Evolutionary conservation across 2,888 invertebrate species (phyloP).

Genomic region (Acronicta aceris): DNA sequence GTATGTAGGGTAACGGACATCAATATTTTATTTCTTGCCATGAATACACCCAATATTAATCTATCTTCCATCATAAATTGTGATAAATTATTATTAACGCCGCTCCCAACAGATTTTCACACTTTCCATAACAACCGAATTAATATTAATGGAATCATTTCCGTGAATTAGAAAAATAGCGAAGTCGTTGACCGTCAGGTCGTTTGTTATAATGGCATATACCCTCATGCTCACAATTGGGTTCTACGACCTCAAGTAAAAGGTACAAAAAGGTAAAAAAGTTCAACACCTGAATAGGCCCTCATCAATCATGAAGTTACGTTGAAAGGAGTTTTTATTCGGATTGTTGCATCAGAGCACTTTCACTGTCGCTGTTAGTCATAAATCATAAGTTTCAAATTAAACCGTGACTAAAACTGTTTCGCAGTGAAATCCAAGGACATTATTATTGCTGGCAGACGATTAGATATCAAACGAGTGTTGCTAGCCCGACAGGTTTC

Average conservation of each 20-base stretch:
- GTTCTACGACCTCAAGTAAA: conserved; percentile 63
- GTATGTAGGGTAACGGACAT: conserved; percentile 39
- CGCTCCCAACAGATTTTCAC: conserved; percentile 39
- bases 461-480: conserved; percentile 43
- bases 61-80: conserved; percentile 32
- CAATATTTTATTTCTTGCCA: conserved; percentile 38
- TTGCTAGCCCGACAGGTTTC: conserved; percentile 33
- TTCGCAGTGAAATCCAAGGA: conserved; percentile 68
- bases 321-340: conserved; percentile 71
- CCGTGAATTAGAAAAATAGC: conserved; percentile 39
- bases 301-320: conserved; percentile 77
- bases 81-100: conserved; percentile 30
- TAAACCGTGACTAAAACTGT: conserved; percentile 60
- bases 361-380: conserved; percentile 74
- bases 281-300: conserved; percentile 71
- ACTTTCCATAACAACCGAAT: conserved; percentile 45
- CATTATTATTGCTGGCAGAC: conserved; percentile 51
- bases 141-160: conserved; percentile 50
- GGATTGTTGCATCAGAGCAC: conserved; percentile 70
- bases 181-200: conserved; percentile 33
- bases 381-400: conserved; percentile 73
- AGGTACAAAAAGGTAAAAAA: conserved; percentile 65
- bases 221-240: conserved; percentile 49
- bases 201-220: conserved; percentile 47
- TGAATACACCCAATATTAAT: conserved; percentile 35